Conservation (phyloP, 1,140 invertebrate species). For the Drosophila fuyamai region DNA sequence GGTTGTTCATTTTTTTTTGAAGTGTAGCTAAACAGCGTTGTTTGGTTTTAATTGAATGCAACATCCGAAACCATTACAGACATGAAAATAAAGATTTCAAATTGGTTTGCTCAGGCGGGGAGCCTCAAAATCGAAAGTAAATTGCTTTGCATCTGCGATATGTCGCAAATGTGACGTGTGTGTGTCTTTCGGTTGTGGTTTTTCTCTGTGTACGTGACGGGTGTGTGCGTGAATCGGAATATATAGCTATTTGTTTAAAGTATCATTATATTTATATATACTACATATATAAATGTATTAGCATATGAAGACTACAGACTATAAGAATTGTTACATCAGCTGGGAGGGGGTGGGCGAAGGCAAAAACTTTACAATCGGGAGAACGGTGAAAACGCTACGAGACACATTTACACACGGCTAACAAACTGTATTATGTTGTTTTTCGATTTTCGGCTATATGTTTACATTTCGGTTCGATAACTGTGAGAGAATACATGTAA, state of each 20-base stretch:
- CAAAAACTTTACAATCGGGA: conserved; percentile 62
- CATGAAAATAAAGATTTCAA: conserved; percentile 78
- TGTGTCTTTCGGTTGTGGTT: conserved; percentile 14
- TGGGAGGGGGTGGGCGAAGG: conserved; percentile 17
- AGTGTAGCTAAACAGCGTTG: conserved; percentile 24
- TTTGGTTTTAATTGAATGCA: conserved; percentile 32
- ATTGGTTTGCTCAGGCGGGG: conserved; percentile 25
- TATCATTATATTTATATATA: conserved; percentile 65
- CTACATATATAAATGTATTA: conserved; percentile 78
- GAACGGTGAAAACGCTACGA: conserved; percentile 53
- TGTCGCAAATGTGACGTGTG: background rate
- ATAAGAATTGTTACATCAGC: conserved; percentile 69
- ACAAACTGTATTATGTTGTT: conserved; percentile 27
- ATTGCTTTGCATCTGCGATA: conserved; percentile 12
- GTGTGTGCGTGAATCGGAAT: conserved; percentile 71
- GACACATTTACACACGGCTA: conserved; percentile 66
- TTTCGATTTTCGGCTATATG: conserved; percentile 21
- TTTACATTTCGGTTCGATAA: conserved; percentile 27
- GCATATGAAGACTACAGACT: conserved; percentile 73
- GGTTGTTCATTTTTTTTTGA: conserved; percentile 8
- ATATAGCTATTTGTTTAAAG: conserved; percentile 76
- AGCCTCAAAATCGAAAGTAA: conserved; percentile 13
- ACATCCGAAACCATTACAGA: conserved; percentile 73
- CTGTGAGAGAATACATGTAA: conserved; percentile 10
- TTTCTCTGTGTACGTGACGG: conserved; percentile 32